A percentile compares a stretch with the other conserved stretches of the same genome.
These are phyloP conservation scores for Aporophyla lueneburgensis DNA, from an alignment of 2,888 invertebrate species.

Conservation along the genomic window DNA sequence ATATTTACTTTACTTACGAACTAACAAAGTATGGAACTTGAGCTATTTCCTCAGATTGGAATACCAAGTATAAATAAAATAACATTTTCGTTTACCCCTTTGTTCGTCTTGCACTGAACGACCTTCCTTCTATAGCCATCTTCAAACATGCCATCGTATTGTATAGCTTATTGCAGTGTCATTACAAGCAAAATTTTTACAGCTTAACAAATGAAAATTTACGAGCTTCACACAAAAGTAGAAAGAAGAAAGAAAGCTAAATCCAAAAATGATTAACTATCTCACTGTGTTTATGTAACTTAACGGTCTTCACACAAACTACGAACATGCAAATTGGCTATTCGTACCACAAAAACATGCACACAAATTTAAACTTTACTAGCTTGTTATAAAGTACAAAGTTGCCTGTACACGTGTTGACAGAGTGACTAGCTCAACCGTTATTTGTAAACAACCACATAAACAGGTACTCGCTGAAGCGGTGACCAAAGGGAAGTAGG, in stretches of 20 bases:
- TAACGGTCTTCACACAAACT: constrained; percentile 42
- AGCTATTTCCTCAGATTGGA: constrained; percentile 6
- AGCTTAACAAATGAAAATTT: not conserved
- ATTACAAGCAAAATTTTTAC: no score
- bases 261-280: constrained; percentile 19
- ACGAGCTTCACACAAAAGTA: not conserved
- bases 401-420: not conserved
- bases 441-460: constrained; percentile 59
- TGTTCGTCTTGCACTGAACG: no score
- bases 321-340: constrained; percentile 44
- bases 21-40: not conserved
- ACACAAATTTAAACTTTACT: constrained; percentile 22
- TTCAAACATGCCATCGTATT: no score
- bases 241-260: not conserved
- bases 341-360: not conserved
- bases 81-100: no score
- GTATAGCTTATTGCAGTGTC: no score
- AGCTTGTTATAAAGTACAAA: not conserved
- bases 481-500: constrained; percentile 34
- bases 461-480: constrained; percentile 50
- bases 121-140: no score
- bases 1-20: constrained; percentile 16
- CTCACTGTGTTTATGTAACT: constrained; percentile 26
- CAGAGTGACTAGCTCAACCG: constrained; percentile 35
- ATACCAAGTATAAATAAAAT: not conserved